Percentiles rank a stretch among this genome's conserved stretches.
These are phyloP conservation scores for Tolmerus cingulatus DNA, from an alignment of 2,888 invertebrate genomes.

Conservation along the genomic window DNA sequence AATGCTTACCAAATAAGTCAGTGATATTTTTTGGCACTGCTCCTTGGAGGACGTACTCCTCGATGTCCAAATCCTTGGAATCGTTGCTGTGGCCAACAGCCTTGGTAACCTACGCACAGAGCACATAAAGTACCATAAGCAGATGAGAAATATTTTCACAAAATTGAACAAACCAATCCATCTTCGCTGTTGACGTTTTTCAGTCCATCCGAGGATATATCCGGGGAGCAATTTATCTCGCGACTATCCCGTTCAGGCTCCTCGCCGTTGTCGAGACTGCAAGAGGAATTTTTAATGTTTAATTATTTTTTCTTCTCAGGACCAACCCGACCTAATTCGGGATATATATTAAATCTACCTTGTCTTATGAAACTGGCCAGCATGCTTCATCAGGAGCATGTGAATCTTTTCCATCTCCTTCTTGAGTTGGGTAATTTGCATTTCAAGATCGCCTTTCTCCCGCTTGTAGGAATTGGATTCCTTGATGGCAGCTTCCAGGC, in stretches of 20 bases:
- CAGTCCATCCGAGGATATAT: constrained; percentile 63
- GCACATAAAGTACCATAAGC: background rate
- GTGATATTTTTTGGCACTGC: constrained; percentile 70
- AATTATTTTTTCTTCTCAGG: background rate
- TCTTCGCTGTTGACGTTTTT: constrained; percentile 64
- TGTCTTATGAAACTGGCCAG: constrained; percentile 72
- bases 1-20: constrained; percentile 57
- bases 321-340: background rate
- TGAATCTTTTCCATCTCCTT: constrained; percentile 84
- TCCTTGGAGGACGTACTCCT: constrained; percentile 72
- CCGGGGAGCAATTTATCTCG: constrained; percentile 62
- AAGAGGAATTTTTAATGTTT: background rate
- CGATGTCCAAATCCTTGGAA: constrained; percentile 63
- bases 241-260: constrained; percentile 61
- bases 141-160: background rate
- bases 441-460: constrained; percentile 80
- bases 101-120: constrained; percentile 53
- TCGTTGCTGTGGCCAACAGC: constrained; percentile 54
- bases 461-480: constrained; percentile 77
- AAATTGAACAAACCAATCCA: constrained; percentile 56
- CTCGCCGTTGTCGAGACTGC: constrained; percentile 55
- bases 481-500: constrained; percentile 80
- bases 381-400: constrained; percentile 72
- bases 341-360: constrained; percentile 50
- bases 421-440: constrained; percentile 78